Evolutionary conservation across 2,888 invertebrate genomes (phyloP).

Genomic region (Tribolium freemani): DNA sequence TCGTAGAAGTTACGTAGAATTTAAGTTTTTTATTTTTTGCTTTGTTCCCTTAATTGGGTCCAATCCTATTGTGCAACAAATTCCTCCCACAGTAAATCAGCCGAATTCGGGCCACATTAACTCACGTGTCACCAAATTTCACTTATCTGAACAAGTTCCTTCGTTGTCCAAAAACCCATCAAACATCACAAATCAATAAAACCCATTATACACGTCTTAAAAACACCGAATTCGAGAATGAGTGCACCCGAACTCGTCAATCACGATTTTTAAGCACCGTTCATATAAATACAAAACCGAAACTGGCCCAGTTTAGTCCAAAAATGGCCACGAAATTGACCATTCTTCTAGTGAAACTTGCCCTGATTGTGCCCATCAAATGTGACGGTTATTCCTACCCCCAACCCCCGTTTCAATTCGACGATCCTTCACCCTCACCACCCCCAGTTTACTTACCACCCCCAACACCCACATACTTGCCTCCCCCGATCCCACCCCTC

Average conservation of each 20-base stretch:
- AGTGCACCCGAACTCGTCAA: conserved; percentile 43
- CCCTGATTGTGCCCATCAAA: background rate
- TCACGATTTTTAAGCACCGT: conserved; percentile 44
- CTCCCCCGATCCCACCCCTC: conserved; percentile 50
- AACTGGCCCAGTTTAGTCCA: conserved; percentile 13
- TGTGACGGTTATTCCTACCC: conserved; percentile 56
- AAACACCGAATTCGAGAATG: conserved; percentile 44
- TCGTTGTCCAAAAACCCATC: conserved; percentile 25
- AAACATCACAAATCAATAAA: conserved; percentile 46
- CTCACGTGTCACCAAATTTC: background rate
- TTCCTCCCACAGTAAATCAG: background rate
- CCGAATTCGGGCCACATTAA: background rate
- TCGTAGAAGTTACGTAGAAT: too few relatives aligned
- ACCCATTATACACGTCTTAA: conserved; percentile 49
- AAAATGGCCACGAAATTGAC: conserved; percentile 4
- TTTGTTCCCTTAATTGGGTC: background rate
- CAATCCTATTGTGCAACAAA: background rate
- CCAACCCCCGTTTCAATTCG: conserved; percentile 55
- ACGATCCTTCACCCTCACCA: conserved; percentile 53
- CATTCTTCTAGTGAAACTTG: background rate
- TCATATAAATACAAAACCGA: conserved; percentile 27
- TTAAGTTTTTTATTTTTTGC: too few relatives aligned
- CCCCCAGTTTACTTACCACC: conserved; percentile 54
- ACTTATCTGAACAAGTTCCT: conserved; percentile 28
- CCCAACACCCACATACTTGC: conserved; percentile 53